Percentiles rank a stretch among this genome's conserved stretches.
These are phyloP conservation scores for Halcyon smyrnensis DNA, from an alignment of 2,797 vertebrate genomes.

Conservation along the genomic window DNA sequence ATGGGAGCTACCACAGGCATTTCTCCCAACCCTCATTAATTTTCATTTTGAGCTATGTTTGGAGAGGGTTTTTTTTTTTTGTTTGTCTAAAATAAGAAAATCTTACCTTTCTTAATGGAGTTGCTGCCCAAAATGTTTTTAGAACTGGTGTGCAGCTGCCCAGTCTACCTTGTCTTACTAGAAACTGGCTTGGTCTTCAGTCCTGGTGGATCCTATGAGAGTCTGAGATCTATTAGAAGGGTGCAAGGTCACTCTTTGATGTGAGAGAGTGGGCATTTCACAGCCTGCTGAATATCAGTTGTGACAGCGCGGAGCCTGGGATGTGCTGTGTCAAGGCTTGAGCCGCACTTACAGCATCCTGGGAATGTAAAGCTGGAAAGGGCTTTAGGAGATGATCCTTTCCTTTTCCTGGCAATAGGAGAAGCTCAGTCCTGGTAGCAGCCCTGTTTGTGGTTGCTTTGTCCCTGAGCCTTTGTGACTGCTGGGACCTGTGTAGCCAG, in stretches of 20 bases:
- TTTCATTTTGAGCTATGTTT: background rate
- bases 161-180: accelerated
- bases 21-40: background rate
- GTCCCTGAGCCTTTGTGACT: background rate
- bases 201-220: background rate
- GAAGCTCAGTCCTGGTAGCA: background rate
- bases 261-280: background rate
- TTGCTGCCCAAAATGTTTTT: background rate
- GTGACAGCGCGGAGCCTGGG: background rate
- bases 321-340: background rate
- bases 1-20: background rate
- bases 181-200: background rate
- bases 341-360: background rate
- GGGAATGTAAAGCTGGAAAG: background rate
- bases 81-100: background rate
- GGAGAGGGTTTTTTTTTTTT: background rate
- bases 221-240: background rate
- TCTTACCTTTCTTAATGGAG: background rate
- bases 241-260: background rate
- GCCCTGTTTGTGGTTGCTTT: background rate
- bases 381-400: background rate
- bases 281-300: background rate
- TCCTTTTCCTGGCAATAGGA: background rate
- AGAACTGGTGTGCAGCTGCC: accelerated
- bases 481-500: background rate